Evolutionary conservation across 2,113 vertebrate genomes (phyloP).

Genomic region (Charina bottae): DNA sequence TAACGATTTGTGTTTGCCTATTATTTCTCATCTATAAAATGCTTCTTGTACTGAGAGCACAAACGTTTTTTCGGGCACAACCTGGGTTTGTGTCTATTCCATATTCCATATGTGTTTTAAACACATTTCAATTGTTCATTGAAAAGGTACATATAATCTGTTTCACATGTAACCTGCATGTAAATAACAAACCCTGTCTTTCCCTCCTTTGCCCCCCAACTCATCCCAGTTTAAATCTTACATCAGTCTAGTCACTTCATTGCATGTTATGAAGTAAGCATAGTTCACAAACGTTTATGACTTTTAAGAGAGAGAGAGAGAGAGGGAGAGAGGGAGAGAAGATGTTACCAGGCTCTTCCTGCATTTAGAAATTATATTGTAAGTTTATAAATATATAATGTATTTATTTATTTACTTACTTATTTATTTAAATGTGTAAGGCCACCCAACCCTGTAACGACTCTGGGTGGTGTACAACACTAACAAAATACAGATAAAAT

Average conservation of each 20-base stretch:
- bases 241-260: background rate
- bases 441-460: too few species aligned
- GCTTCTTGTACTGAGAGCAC: background rate
- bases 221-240: background rate
- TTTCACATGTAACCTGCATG: background rate
- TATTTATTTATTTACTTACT: too few species aligned
- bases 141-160: background rate
- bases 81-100: background rate
- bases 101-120: background rate
- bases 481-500: too few species aligned
- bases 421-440: too few species aligned
- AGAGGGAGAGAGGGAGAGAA: background rate
- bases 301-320: background rate
- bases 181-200: background rate
- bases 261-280: background rate
- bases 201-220: background rate
- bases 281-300: background rate
- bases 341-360: background rate
- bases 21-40: background rate
- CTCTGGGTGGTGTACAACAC: too few species aligned
- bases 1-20: background rate
- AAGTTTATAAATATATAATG: background rate
- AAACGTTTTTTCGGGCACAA: background rate
- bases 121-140: background rate
- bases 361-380: background rate